Base-by-base conservation (phyloP, 2,888 invertebrate species). In the Leistus spinibarbis region DNA sequence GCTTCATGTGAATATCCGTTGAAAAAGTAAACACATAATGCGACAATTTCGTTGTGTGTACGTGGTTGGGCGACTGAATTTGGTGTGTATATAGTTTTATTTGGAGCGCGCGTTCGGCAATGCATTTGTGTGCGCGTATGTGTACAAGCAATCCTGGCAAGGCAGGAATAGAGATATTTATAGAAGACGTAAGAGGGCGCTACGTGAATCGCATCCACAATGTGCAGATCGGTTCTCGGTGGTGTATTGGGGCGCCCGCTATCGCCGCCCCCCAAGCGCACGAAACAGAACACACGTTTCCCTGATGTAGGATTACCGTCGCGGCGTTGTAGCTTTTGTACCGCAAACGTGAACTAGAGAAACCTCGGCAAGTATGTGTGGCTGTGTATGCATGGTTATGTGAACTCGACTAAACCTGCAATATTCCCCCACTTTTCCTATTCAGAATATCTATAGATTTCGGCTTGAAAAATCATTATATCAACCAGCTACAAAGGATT, bases 21-120 rank as follows among this genome's bases (percentile, higher is more conserved):
- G 62, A 63, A 23, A 70, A 72, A 72, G 72, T 72, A 72, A 72
- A 72, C 66, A 71, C 64, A 71, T 71, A 71, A 64, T 64, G 64
- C 64, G 53, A 71, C 63, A 54, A 66, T 72, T 72, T 65, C 65
- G 65, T 63, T 70, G 65, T 66, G 66, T 23, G 64, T 66, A 72
- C 72, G 72, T 72, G 72, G 57, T 54, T 56, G 24, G 72, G 60
- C 17, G 40, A 17, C 60, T 22, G n/a, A 57, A 54, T 13, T 54
- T 17, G 54, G 54, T n/a, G 40, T 40, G 40, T 40, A 13, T 40
- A 40, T 40, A 40, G 40, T 40, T 40, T 40, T 40, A 40, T 40
- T 40, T 40, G 10, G 40, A 40, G 13, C 40, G 13, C 40, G 40
- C 40, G 40, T 40, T 40, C 40, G 40, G 7, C 40, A 40, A 40